phyloP scores from a whole-genome alignment of 2,797 vertebrate species.

The Tapirus indicus region DNA sequence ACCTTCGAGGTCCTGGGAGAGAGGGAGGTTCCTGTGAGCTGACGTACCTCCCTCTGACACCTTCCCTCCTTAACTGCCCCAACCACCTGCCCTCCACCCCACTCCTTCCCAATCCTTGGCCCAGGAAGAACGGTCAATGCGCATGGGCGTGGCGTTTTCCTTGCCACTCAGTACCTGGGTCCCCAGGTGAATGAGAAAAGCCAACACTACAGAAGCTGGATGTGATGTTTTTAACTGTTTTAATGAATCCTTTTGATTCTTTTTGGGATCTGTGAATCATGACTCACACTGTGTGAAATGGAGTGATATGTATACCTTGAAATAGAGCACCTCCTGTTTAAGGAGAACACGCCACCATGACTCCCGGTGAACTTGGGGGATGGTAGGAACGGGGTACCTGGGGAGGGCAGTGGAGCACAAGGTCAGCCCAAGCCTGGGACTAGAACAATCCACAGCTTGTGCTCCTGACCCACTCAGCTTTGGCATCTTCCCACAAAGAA shows the following conservation, averaged over 20 bases:
- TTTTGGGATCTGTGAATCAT: not conserved
- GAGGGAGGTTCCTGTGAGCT: not conserved
- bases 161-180: not conserved
- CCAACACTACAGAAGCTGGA: not conserved
- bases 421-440: not conserved
- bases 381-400: fast-evolving
- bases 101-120: not conserved
- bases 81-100: not conserved
- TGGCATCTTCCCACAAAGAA: not conserved
- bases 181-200: not conserved
- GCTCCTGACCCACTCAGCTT: not conserved
- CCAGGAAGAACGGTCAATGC: not conserved
- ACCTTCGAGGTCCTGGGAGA: not conserved
- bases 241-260: slow-evolving; percentile 3
- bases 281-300: not conserved
- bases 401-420: fast-evolving
- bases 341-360: not conserved
- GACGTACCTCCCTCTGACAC: not conserved
- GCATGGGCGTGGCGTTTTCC: not conserved
- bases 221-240: not conserved
- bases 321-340: not conserved
- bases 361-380: not conserved
- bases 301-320: not conserved
- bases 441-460: fast-evolving
- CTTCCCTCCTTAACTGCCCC: not conserved